Percentiles rank a stretch among this genome's conserved stretches.
Evolutionary conservation across 2,888 invertebrate species (phyloP).

Genomic region (Malachius bipustulatus): DNA sequence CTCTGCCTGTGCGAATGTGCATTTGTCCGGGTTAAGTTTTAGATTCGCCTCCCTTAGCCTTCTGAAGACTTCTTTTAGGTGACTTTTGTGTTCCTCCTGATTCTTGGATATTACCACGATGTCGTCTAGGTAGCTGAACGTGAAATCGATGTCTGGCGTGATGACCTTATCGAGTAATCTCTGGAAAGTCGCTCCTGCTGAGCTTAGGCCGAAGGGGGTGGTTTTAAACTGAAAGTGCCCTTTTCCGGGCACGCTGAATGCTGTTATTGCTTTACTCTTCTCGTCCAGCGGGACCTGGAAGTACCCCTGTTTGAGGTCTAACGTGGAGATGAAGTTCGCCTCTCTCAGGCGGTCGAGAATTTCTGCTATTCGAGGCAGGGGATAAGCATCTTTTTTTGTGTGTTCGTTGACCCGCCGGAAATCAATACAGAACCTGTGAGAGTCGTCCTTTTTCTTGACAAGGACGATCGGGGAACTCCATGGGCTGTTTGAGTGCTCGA

Average conservation of each 20-base stretch:
- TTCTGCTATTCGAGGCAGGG: background rate
- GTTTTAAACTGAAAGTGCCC: slow-evolving; percentile 3
- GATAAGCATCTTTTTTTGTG: background rate
- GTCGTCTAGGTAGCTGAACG: slow-evolving; percentile 21
- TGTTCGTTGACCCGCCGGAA: background rate
- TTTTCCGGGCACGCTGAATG: slow-evolving; percentile 1
- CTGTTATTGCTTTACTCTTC: background rate
- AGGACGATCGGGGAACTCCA: background rate
- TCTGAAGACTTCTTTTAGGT: slow-evolving; percentile 16
- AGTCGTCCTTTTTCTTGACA: background rate
- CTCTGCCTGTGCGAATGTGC: slow-evolving; percentile 15
- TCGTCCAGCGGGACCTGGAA: background rate
- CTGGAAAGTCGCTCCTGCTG: slow-evolving; percentile 11
- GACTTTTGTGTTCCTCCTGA: slow-evolving; percentile 16
- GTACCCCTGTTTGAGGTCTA: background rate
- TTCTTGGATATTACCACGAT: slow-evolving; percentile 16
- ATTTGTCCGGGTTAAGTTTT: slow-evolving; percentile 20
- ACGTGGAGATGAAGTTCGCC: background rate
- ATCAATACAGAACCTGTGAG: slow-evolving; percentile 1
- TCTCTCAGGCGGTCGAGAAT: background rate
- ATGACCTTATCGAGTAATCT: slow-evolving; percentile 20
- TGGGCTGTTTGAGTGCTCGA: background rate
- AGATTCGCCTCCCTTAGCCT: slow-evolving; percentile 18
- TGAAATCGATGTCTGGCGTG: slow-evolving; percentile 18
- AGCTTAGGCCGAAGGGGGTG: background rate